phyloP scores from a whole-genome alignment of 2,797 vertebrate species.

The Acanthurus tractus region DNA sequence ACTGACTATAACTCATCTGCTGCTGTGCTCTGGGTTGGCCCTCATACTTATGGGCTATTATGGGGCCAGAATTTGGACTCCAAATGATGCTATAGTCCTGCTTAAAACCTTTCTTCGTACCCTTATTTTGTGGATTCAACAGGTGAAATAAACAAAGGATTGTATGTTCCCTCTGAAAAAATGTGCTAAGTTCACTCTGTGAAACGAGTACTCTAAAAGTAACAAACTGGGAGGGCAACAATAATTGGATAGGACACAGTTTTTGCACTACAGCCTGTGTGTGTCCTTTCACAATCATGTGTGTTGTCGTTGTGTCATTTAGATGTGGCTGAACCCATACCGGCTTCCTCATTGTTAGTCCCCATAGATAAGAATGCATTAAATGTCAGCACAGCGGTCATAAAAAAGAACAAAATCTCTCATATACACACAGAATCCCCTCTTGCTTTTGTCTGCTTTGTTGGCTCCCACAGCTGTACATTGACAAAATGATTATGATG shows the following conservation, averaged over 20 bases:
- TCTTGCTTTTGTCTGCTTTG: not conserved
- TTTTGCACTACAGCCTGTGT: not conserved
- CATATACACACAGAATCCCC: not conserved
- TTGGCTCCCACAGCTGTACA: not conserved
- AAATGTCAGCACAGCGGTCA: not conserved
- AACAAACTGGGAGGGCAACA: conserved; percentile 34
- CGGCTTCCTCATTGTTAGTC: conserved; percentile 14
- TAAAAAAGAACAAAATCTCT: not conserved
- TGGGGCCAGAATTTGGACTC: not conserved
- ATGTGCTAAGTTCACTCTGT: not conserved
- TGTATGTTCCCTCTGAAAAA: conserved; percentile 34
- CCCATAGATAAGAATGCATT: conserved; percentile 4
- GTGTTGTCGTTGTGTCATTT: conserved; percentile 18
- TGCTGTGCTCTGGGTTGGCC: not conserved
- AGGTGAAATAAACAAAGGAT: conserved; percentile 30
- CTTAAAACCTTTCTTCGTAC: conserved; percentile 13
- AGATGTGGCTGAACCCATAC: conserved; percentile 10
- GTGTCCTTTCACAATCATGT: conserved; percentile 14
- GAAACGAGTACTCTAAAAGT: conserved; percentile 7
- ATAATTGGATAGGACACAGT: conserved; percentile 39
- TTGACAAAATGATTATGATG: not conserved
- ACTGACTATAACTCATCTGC: conserved; percentile 6
- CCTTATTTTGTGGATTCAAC: conserved; percentile 17
- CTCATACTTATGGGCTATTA: not conserved
- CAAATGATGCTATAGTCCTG: not conserved